These are phyloP conservation scores for Amblyjoppa proteus DNA, from an alignment of 2,888 invertebrate genomes.

Conservation along the genomic window DNA sequence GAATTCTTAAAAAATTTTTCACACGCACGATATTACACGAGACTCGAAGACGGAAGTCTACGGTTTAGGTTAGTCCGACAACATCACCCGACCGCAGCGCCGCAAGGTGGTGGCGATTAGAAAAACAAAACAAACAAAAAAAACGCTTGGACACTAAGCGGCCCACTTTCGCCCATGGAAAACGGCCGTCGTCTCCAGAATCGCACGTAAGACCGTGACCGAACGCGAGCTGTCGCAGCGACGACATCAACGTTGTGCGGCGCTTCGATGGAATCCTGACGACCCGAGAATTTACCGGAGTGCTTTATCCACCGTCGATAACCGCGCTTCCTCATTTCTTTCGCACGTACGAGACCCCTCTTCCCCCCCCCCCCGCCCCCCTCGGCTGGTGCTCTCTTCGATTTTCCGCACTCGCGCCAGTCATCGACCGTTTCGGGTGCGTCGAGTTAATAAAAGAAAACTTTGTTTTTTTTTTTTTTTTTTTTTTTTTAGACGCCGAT, in stretches of 20 bases:
- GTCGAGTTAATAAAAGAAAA: slow-evolving; percentile 8
- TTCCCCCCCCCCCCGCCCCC: no score
- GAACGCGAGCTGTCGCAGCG: slow-evolving; percentile 56
- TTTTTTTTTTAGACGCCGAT: neutral
- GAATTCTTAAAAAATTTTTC: no score
- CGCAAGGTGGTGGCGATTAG: no score
- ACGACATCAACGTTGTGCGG: slow-evolving; percentile 63
- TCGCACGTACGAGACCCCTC: slow-evolving; percentile 23
- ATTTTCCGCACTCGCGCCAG: slow-evolving; percentile 17
- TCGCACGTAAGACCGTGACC: neutral
- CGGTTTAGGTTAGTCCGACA: no score
- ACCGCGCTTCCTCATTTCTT: slow-evolving; percentile 58
- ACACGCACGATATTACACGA: no score
- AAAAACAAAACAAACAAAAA: no score
- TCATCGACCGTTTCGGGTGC: neutral
- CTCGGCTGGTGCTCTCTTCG: neutral
- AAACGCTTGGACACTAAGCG: no score
- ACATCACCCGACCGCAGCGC: no score
- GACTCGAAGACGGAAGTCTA: no score
- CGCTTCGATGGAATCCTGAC: slow-evolving; percentile 64
- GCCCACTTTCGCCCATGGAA: no score
- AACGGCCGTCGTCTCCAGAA: no score
- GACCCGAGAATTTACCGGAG: slow-evolving; percentile 43
- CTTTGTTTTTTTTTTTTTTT: no score
- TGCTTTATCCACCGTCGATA: slow-evolving; percentile 79